Evolutionary conservation across 2,888 invertebrate genomes (phyloP).

Genomic region (Cantharis nigra): DNA sequence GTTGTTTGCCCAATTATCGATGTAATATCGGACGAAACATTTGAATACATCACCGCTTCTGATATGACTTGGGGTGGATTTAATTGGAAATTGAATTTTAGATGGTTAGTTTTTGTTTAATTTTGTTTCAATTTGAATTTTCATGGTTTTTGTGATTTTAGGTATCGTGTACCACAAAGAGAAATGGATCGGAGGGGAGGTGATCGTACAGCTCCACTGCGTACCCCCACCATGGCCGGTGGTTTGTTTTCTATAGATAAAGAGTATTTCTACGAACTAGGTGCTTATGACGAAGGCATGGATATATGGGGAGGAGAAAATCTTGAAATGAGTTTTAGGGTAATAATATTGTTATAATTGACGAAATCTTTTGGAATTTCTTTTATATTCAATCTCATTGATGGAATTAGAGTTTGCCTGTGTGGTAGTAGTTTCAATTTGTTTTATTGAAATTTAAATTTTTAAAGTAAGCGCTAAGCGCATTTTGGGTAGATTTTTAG

Average conservation of each 20-base stretch:
- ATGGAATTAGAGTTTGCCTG: background rate
- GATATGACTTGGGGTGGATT: constrained; percentile 99
- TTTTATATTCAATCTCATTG: background rate
- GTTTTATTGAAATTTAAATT: background rate
- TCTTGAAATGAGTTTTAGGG: constrained; percentile 93
- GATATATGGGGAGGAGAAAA: constrained; percentile 99
- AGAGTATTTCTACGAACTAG: constrained; percentile 96
- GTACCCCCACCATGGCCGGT: constrained; percentile 98
- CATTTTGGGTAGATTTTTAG: background rate
- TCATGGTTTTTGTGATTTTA: constrained; percentile 45
- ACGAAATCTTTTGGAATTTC: background rate
- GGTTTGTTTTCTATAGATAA: constrained; percentile 93
- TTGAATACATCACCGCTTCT: constrained; percentile 97
- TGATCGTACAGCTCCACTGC: constrained; percentile 89
- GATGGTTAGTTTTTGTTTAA: constrained; percentile 74
- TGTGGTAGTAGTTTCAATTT: background rate
- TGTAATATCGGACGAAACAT: constrained; percentile 97
- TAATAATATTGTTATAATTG: constrained; percentile 49
- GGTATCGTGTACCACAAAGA: constrained; percentile 96
- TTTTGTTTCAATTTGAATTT: background rate
- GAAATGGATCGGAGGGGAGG: constrained; percentile 93
- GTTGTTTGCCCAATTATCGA: constrained; percentile 99
- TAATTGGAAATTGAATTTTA: constrained; percentile 99
- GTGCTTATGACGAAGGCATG: constrained; percentile 99
- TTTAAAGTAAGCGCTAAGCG: background rate